Percentiles rank a stretch among this genome's conserved stretches.
Evolutionary conservation across 2,113 vertebrate species (phyloP).

Genomic region (Ciconia stormi): DNA sequence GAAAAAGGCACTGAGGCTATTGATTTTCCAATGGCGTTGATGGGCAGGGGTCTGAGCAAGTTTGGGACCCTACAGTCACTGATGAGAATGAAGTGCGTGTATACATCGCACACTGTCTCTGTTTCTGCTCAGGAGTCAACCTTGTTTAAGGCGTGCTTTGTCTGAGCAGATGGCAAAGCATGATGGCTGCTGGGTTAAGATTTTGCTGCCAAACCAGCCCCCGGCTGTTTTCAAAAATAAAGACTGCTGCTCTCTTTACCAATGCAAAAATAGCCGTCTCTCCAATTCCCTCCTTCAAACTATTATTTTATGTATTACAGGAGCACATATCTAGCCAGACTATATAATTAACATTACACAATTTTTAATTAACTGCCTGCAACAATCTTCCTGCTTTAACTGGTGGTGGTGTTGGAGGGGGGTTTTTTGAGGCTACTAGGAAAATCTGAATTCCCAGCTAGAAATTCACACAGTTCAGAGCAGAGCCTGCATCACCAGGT

Average conservation of each 20-base stretch:
- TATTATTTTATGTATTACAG: background rate
- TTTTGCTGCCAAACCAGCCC: constrained; percentile 12
- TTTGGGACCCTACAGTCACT: background rate
- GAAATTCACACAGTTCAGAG: background rate
- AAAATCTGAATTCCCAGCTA: background rate
- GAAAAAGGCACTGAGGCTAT: background rate
- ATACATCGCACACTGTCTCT: accelerated
- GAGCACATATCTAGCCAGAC: background rate
- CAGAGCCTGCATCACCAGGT: background rate
- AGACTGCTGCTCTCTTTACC: constrained; percentile 11
- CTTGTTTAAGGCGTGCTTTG: background rate
- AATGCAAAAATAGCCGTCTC: background rate
- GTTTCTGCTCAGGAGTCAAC: background rate
- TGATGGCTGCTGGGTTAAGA: background rate
- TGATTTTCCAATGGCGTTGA: background rate
- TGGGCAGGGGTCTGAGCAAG: background rate
- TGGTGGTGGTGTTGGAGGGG: background rate
- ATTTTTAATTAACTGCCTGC: constrained; percentile 22
- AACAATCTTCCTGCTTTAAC: background rate
- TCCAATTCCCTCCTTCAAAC: background rate
- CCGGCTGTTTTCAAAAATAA: constrained; percentile 31
- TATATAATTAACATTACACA: constrained; percentile 9
- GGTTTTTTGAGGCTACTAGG: background rate
- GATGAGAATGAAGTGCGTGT: accelerated
- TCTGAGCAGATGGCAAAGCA: constrained; percentile 16